Evolutionary conservation across 92 coral and sea anemone species (phyloP).

Genomic region (Zoanthus sansibaricus): DNA sequence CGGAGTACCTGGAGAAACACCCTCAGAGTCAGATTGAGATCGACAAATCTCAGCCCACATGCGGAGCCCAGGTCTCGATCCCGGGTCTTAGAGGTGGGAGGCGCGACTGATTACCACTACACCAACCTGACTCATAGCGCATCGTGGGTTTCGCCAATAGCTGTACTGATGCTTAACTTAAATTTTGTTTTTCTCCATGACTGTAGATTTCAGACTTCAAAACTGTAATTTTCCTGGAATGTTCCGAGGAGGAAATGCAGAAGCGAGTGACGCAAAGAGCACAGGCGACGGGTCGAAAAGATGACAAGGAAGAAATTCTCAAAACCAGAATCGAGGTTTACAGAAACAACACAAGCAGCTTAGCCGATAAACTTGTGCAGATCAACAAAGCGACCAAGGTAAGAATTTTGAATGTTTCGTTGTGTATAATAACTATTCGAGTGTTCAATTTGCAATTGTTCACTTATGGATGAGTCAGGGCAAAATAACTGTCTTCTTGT

Average conservation of each 20-base stretch:
- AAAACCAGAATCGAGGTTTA: slow-evolving; percentile 77
- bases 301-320: slow-evolving; percentile 67
- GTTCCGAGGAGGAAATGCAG: slow-evolving; percentile 75
- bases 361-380: slow-evolving; percentile 64
- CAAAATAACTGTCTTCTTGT: not conserved
- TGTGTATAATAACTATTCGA: not conserved
- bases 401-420: not conserved
- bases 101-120: no score
- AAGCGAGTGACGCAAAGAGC: slow-evolving; percentile 65
- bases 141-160: not conserved
- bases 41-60: no score
- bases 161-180: not conserved
- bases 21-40: no score
- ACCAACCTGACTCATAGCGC: not conserved
- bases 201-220: slow-evolving; percentile 81
- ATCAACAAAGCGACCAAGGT: slow-evolving; percentile 73
- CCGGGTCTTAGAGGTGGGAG: no score
- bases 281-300: slow-evolving; percentile 56
- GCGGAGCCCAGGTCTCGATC: no score
- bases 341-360: slow-evolving; percentile 64
- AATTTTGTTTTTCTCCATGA: not conserved
- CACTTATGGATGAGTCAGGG: not conserved
- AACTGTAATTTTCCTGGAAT: slow-evolving; percentile 70
- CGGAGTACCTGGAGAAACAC: no score
- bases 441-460: not conserved